A percentile compares a stretch with the other conserved stretches of the same genome.
Conservation (phyloP, 2,797 vertebrate species). For the Typhlichthys subterraneus region DNA sequence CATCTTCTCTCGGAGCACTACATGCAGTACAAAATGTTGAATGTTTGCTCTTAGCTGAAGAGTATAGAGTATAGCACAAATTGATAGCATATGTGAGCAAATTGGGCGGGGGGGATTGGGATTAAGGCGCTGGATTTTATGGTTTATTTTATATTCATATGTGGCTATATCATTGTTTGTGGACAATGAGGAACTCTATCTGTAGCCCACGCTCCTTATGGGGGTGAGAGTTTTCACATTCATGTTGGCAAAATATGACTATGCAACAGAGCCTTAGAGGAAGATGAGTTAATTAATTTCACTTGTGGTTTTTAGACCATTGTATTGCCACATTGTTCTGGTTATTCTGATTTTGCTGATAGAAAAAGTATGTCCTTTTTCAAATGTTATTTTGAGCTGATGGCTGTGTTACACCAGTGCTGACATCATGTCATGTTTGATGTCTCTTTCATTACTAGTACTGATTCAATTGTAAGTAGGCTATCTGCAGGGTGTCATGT, state of each 20-base stretch:
- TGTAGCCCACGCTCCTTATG: constrained; percentile 21
- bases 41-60: not conserved
- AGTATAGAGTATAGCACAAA: too few relatives aligned
- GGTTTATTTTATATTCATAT: too few relatives aligned
- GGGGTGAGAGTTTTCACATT: constrained; percentile 18
- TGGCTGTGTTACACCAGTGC: not conserved
- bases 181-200: constrained; percentile 10
- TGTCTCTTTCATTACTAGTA: not conserved
- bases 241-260: constrained; percentile 34
- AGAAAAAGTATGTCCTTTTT: not conserved
- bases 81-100: too few relatives aligned
- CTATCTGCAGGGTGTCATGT: constrained; percentile 18
- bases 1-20: constrained; percentile 16
- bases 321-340: not conserved
- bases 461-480: constrained; percentile 14
- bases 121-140: too few relatives aligned
- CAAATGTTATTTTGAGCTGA: not conserved
- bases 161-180: constrained; percentile 1
- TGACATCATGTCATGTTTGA: not conserved
- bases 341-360: not conserved
- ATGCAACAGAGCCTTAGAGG: not conserved
- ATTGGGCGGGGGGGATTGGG: not conserved
- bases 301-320: not conserved
- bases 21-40: constrained; percentile 1
- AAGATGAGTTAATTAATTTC: not conserved